These are phyloP conservation scores for Manduca sexta DNA, from an alignment of 1,140 invertebrate genomes.

Conservation along the genomic window DNA sequence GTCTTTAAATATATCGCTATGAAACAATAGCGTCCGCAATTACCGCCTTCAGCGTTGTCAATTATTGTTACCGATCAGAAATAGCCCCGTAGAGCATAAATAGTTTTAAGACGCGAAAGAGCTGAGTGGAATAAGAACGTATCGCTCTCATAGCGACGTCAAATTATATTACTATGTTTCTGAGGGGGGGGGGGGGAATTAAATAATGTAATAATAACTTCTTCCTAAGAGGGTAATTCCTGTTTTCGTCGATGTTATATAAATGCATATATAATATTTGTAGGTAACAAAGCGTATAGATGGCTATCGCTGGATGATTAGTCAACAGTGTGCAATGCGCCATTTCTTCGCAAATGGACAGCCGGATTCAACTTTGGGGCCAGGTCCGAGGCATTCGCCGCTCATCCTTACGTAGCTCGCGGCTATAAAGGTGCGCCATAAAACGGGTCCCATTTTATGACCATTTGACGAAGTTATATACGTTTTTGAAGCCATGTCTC, in stretches of 20 bases:
- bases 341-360: conserved; percentile 3
- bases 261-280: too few species aligned
- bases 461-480: conserved; percentile 69
- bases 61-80: not conserved
- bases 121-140: too few species aligned
- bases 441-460: conserved; percentile 67
- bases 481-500: conserved; percentile 65
- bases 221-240: too few species aligned
- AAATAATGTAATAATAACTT: too few species aligned
- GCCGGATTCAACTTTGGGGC: conserved; percentile 16
- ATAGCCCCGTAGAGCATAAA: too few species aligned
- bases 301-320: too few species aligned
- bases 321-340: not conserved
- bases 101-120: too few species aligned
- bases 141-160: too few species aligned
- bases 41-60: conserved; percentile 1
- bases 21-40: conserved; percentile 29
- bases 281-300: too few species aligned
- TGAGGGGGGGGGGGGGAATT: too few species aligned
- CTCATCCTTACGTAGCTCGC: conserved; percentile 55
- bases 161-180: too few species aligned
- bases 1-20: conserved; percentile 30
- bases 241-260: too few species aligned
- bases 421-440: conserved; percentile 67
- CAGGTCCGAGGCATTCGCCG: conserved; percentile 41